A percentile compares a stretch with the other conserved stretches of the same genome.
These are phyloP conservation scores for Damaliscus lunatus DNA, from an alignment of 2,113 vertebrate species.

Conservation along the genomic window DNA sequence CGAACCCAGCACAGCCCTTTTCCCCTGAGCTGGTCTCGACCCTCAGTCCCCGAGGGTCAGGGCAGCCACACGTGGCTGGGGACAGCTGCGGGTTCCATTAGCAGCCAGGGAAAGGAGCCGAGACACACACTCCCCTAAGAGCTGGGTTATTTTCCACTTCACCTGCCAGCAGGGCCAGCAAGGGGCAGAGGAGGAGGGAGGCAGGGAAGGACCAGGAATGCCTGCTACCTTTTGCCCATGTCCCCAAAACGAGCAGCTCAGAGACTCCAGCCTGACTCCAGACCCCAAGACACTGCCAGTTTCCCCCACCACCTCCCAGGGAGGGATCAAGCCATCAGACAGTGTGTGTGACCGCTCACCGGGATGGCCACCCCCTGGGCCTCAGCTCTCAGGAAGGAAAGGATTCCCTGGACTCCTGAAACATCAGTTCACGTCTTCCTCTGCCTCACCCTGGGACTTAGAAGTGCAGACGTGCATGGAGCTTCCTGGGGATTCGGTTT, in stretches of 20 bases:
- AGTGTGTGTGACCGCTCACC: not conserved
- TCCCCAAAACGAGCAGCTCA: not conserved
- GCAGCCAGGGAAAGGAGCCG: conserved; percentile 22
- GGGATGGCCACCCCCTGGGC: not conserved
- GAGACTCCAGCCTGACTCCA: not conserved
- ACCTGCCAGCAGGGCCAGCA: not conserved
- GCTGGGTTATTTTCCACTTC: conserved; percentile 50
- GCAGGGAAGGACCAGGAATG: not conserved
- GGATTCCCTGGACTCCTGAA: not conserved
- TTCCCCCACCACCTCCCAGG: not conserved
- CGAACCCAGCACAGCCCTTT: not conserved
- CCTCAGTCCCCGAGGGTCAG: conserved; percentile 3
- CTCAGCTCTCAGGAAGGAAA: not conserved
- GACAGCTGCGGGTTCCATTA: conserved; percentile 56
- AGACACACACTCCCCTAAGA: not conserved
- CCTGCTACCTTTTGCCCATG: not conserved
- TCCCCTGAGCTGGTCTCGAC: not conserved
- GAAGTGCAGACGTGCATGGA: too few relatives aligned
- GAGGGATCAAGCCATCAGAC: not conserved
- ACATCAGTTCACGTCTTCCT: not conserved
- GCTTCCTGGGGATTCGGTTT: not conserved
- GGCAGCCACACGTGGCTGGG: not conserved
- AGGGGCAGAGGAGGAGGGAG: not conserved
- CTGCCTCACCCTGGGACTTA: not conserved
- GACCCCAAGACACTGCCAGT: not conserved